Evolutionary conservation across 1,140 invertebrate species (phyloP).

Genomic region (Platyura marginata): DNA sequence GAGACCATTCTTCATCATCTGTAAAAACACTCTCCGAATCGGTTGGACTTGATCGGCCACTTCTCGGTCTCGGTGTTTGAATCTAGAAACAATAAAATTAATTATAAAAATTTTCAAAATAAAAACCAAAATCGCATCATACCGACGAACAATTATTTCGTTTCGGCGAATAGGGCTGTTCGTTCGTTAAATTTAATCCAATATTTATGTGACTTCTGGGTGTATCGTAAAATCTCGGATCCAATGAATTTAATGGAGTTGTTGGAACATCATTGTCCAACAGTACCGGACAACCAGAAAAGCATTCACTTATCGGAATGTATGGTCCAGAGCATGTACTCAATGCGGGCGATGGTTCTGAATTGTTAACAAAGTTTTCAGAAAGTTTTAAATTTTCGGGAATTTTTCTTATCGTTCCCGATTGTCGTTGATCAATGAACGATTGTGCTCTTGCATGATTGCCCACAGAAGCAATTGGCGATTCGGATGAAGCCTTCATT

Average conservation of each 20-base stretch:
- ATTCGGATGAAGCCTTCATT: neutral
- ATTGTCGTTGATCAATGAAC: constrained; percentile 1
- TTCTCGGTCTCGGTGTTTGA: constrained; percentile 14
- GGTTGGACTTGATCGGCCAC: constrained; percentile 30
- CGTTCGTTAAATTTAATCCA: constrained; percentile 21
- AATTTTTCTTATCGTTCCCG: constrained; percentile 18
- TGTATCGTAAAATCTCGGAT: constrained; percentile 33
- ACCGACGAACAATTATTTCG: constrained; percentile 16
- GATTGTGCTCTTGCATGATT: neutral
- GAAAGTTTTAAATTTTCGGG: constrained; percentile 19
- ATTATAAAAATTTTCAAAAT: too few species aligned
- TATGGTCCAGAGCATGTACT: constrained; percentile 49
- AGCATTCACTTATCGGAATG: constrained; percentile 75
- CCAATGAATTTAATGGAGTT: constrained; percentile 21
- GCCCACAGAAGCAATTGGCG: neutral
- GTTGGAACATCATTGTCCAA: constrained; percentile 8
- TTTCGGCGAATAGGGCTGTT: constrained; percentile 23
- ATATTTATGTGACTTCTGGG: constrained; percentile 27
- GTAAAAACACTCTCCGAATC: constrained; percentile 38
- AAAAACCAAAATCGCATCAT: neutral
- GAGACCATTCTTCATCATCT: constrained; percentile 34
- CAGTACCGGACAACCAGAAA: constrained; percentile 49
- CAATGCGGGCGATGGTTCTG: constrained; percentile 36
- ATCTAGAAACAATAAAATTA: too few species aligned
- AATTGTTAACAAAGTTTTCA: constrained; percentile 15